Base-by-base conservation (phyloP, 1,140 invertebrate genomes). In the Nasonia longicornis region DNA sequence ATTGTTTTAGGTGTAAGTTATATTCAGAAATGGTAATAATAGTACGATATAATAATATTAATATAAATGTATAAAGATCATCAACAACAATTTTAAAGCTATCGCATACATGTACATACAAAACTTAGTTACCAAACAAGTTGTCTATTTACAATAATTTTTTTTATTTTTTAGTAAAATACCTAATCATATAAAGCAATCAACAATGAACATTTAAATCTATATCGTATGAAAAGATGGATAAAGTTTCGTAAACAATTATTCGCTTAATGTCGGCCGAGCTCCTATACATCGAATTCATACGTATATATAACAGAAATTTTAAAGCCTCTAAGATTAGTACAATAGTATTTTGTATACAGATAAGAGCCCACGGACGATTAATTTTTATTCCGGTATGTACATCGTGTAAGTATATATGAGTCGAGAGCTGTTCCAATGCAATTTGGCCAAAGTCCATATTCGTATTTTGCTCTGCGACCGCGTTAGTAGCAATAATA, bases 131-230 rank as follows among this genome's bases (percentile, higher is more conserved):
- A 48, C 58, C 31, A 80, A 80, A 67, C 26, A 38, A 58, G 64
- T 72, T 72, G 11, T 58, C 29, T 80, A 80, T 80, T 74, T 80
- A 80, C 79, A 80, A 79, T 72, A 66, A 42, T 70, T 52, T 74
- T 35, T 20, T 48, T 58, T 58, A 35, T 0, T 35, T 58, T 58
- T 58, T 58, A 75, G 14, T 26, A 52, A 69, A 58, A 69, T 69
- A 58, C 20, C 52, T 58, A 58, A 35, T 35, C 4, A 4, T 66
- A 73, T 74, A 74, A 45, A 80, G 78, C 48, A 12, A 69, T 75
- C 52, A 75, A 75, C 79, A 80, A 79, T 7, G 16, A 58, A 58
- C 52, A 58, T 58, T 42, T 42, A 48, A 48, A 48, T 48, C 45
- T 16, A 48, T 45, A 12, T 48, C 45, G 52, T 58, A n/a, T 16